Evolutionary conservation across 2,888 invertebrate genomes (phyloP), one percentile per base, ranked within the genome.

Genomic region (Leucozona laternaria): DNA sequence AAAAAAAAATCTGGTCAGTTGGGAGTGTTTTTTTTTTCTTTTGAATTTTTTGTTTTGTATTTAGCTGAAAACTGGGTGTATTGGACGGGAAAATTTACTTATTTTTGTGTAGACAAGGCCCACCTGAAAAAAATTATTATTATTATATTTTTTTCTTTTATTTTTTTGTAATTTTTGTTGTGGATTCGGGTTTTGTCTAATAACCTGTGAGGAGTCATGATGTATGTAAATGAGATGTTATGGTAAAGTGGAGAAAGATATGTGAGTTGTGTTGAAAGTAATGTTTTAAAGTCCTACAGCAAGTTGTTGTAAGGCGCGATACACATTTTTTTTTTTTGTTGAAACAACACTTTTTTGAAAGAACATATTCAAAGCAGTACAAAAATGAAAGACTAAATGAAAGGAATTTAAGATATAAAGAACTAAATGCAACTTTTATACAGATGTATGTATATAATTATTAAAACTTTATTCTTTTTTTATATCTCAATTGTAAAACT

Each of bases 111-210:
- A 43, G 31, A 68, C 57, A 50, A 37, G 80, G 50, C 79, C 73
- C 84, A 79, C 80, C 80, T 72, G 66, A 72, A 75, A 66, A 66
- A 71, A 68, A 80, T 76, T 66, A 68, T 58, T 76, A 76, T 55
- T 28, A 53, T 53, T 3, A 22, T 28, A n/a, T 50, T 13, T 11
- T 20, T 58, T 57, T 55, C 22, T 22, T 6, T 17, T 62, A 3
- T 40, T 43, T 37, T n/a, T 13, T n/a, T 45, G 5, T 40, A 22
- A 48, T 22, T 53, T 64, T 28, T 28, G 10, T 17, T 28, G 25
- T n/a, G 8, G 17, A 11, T 43, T 50, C n/a, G 50, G 43, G 40
- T 48, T 83, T 55, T 48, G 48, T 53, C 31, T 83, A 48, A 66
- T 48, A 66, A 48, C 17, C 45, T 66, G 64, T 7, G 31, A 66